These are phyloP conservation scores for Chroicocephalus ridibundus DNA, from an alignment of 2,113 vertebrate genomes.

Conservation along the genomic window DNA sequence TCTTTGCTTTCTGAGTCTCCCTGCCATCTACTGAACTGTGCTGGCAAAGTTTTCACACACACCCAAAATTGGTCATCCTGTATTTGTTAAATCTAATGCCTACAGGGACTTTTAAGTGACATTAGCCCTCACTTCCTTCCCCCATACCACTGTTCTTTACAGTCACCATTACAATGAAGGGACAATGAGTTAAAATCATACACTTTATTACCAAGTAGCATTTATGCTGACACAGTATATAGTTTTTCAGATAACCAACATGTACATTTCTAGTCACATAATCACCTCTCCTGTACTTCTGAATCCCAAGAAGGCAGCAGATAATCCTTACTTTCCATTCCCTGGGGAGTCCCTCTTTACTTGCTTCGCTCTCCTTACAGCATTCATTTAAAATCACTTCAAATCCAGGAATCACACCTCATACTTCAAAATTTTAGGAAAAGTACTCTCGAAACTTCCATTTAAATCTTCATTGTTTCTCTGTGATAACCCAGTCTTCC, in stretches of 20 bases:
- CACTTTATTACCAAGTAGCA: constrained; percentile 47
- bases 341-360: background rate
- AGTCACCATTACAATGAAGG: background rate
- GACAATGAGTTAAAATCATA: background rate
- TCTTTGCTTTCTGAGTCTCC: background rate
- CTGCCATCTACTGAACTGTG: background rate
- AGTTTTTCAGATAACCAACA: background rate
- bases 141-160: background rate
- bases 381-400: background rate
- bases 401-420: background rate
- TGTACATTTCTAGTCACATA: background rate
- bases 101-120: background rate
- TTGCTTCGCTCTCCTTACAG: background rate
- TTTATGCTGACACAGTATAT: background rate
- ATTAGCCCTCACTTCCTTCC: background rate
- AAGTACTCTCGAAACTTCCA: background rate
- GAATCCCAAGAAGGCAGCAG: background rate
- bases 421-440: background rate
- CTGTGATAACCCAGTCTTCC: background rate
- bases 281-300: background rate
- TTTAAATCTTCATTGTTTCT: background rate
- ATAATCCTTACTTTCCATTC: background rate
- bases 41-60: background rate
- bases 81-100: background rate
- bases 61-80: background rate